Evolutionary conservation across 2,888 invertebrate genomes (phyloP), one percentile per base, ranked within the genome.

Genomic region (Chloroclystis v-ata): DNA sequence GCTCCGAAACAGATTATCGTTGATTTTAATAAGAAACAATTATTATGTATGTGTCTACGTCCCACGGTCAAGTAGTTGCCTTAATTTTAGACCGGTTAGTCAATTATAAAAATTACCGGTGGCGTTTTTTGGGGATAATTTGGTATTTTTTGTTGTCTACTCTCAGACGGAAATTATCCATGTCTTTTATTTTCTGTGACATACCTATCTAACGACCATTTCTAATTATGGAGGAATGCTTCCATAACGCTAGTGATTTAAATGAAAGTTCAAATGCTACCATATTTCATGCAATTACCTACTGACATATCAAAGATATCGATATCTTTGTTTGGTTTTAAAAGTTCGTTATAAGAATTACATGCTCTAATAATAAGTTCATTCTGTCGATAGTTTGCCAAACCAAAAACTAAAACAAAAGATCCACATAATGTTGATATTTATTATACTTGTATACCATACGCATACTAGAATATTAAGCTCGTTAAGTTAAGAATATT

Each of bases 1-100:
- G 81, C 78, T 78, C 77, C 83, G 79, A 82, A 84, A 81, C 79
- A 86, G 84, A 87, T 87, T 86, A 87, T 84, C 86, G 78, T 81
- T 74, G 78, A 78, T 85, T 85, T 86, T 87, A 86, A 86, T 87
- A 87, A 84, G 86, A 82, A 85, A 84, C 85, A 87, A 86, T 87
- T 85, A 86, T 86, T 77, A 76, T 69, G 74, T 82, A 75, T 78
- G 75, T 80, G 75, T 75, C 57, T 69, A 61, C 84, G 65, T 82
- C 87, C 85, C 84, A 86, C 85, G 82, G 75, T 77, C 72, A 76
- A 80, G 82, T 85, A 82, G 79, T 78, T 72, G 61, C 71, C 72
- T 74, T 78, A 69, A 77, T 79, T 81, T 78, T 70, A 68, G 68
- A 72, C 77, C 76, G 75, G 76, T 79, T 75, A 68, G 76, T 77